Conservation (phyloP, 2,113 vertebrate species). For the Pituophis catenifer region DNA sequence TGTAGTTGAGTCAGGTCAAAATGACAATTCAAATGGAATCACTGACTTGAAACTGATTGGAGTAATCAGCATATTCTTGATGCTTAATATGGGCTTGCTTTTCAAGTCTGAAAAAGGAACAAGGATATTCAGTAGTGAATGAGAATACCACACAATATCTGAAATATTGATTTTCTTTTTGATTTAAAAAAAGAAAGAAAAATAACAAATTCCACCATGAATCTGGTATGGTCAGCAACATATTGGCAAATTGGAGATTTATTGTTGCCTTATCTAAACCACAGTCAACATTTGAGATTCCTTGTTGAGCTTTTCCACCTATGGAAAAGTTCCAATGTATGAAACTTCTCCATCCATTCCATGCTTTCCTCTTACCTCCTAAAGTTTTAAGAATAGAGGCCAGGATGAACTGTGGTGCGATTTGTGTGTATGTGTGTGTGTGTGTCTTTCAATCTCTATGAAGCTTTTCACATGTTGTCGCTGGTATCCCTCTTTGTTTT, state of each 20-base stretch:
- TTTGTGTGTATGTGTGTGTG: not conserved
- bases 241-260: not conserved
- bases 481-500: not conserved
- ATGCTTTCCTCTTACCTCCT: accelerated
- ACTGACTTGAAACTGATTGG: not conserved
- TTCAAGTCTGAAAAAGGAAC: not conserved
- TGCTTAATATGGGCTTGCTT: not conserved
- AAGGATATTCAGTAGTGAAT: not conserved
- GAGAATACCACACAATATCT: not conserved
- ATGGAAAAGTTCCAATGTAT: not conserved
- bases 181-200: not conserved
- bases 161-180: not conserved
- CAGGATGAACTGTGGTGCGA: not conserved
- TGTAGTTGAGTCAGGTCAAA: not conserved
- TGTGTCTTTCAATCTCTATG: not conserved
- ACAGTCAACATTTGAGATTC: accelerated
- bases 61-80: not conserved
- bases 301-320: accelerated
- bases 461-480: not conserved
- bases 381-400: not conserved
- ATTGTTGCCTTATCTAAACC: too few relatives aligned
- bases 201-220: not conserved
- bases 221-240: not conserved
- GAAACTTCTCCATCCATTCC: not conserved
- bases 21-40: not conserved